Base-by-base conservation (phyloP, 2,113 vertebrate genomes). In the Nestor notabilis region DNA sequence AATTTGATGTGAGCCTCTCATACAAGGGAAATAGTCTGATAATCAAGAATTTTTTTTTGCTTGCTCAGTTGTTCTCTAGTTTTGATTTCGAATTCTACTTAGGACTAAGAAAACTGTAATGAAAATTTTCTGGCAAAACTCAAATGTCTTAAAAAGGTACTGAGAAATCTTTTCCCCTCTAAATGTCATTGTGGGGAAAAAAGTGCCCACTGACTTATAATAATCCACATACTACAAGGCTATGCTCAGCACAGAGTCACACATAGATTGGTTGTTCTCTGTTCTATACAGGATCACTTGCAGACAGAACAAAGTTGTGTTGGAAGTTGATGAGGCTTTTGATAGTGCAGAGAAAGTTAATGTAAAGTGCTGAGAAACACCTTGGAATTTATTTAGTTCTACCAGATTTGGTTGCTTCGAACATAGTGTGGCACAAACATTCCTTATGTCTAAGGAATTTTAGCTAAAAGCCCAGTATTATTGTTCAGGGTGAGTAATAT, bases 391-490 rank as follows among this genome's bases (percentile, higher is more conserved):
- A 23, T n/a, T 35, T 28, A 41, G 5, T 37, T 56, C 35, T n/a
- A 5, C 29, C 10, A 16, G 16, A 33, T 78, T 91, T 1, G 2
- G 10, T 13, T 60, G 3, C 20, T 85, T 60, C 1, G 3, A 91
- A 72, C 0, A 4, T 8, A 21, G 1, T 7, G 2, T 53, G 15
- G 11, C 17, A 60, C 35, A 78, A 68, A 49, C 12, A 14, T 21
- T 43, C 18, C 7, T 19, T 35, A 29, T 8, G 7, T n/a, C 11
- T 31, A 29, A 46, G 44, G 70, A 71, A 55, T 27, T 60, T 25
- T n/a, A 44, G n/a, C 23, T 61, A 35, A 52, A 63, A 24, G 0
- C 14, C 4, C 1, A 1, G 3, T 46, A 12, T 29, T 83, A 9
- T 13, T 70, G 6, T 46, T 55, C 27, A 64, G 28, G 11, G 11